A percentile compares a stretch with the other conserved stretches of the same genome.
These are phyloP conservation scores for Nyctibius bracteatus DNA, from an alignment of 2,113 vertebrate species.

Conservation along the genomic window DNA sequence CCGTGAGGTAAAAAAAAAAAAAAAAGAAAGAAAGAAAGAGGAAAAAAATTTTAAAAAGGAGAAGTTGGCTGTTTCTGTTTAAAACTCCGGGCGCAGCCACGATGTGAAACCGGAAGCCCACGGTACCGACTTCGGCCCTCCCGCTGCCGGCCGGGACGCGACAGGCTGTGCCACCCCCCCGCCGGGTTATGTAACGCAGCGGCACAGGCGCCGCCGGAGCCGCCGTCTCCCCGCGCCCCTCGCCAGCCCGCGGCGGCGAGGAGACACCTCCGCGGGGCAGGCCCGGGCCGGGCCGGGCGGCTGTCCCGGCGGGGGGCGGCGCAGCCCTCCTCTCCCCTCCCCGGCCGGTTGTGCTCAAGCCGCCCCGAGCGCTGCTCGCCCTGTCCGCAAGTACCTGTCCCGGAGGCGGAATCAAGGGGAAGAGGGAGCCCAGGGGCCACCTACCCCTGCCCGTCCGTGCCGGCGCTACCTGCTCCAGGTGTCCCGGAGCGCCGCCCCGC, in stretches of 20 bases:
- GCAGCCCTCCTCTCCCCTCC: no score
- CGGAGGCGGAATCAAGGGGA: not conserved
- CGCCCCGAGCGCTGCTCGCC: not conserved
- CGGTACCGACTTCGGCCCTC: not conserved
- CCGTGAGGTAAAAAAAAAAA: not conserved
- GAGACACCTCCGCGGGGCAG: not conserved
- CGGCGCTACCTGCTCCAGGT: slow-evolving; percentile 10
- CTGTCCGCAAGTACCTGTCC: not conserved
- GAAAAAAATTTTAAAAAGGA: not conserved
- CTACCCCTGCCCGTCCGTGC: not conserved
- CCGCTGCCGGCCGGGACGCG: not conserved
- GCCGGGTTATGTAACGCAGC: not conserved
- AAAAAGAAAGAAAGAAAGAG: rapidly evolving
- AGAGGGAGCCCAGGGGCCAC: not conserved
- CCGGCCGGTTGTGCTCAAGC: not conserved
- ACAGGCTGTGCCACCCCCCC: not conserved
- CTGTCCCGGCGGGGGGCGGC: not conserved
- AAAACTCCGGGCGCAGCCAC: not conserved
- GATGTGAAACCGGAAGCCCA: slow-evolving; percentile 20
- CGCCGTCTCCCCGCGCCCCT: not conserved
- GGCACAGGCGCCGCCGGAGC: not conserved
- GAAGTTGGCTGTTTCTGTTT: not conserved
- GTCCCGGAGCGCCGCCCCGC: not conserved
- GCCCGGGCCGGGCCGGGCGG: not conserved
- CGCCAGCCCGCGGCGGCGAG: not conserved